Evolutionary conservation across 1,140 invertebrate species (phyloP).

Genomic region (Cydia fagiglandana): DNA sequence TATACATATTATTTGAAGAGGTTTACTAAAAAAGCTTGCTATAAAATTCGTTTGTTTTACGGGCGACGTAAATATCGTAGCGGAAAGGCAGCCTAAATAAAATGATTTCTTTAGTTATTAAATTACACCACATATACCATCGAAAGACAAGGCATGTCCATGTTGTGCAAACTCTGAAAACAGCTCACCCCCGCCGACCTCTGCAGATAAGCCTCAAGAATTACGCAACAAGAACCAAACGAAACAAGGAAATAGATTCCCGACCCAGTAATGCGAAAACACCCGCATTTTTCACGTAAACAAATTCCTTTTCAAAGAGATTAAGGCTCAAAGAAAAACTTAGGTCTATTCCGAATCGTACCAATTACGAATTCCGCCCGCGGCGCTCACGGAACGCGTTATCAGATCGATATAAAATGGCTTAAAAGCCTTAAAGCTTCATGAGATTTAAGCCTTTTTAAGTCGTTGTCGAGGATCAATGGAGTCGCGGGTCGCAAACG

Average conservation of each 20-base stretch:
- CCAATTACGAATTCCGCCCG: slow-evolving; percentile 23
- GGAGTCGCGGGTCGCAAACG: background rate
- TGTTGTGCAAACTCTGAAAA: too few relatives aligned
- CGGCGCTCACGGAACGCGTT: slow-evolving; percentile 1
- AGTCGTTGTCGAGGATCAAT: background rate
- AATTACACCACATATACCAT: too few relatives aligned
- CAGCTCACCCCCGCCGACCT: too few relatives aligned
- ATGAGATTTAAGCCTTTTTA: background rate
- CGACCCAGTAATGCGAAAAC: background rate
- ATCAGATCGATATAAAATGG: background rate
- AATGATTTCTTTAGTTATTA: too few relatives aligned
- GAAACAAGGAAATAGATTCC: background rate
- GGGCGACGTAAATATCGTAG: too few relatives aligned
- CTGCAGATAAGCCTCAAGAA: background rate
- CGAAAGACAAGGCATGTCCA: too few relatives aligned
- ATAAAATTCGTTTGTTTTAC: too few relatives aligned
- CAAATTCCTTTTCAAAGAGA: slow-evolving; percentile 26
- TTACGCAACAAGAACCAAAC: background rate
- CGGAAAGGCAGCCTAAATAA: too few relatives aligned
- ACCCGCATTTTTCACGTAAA: slow-evolving; percentile 6
- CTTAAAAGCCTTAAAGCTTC: background rate
- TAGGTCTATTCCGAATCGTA: background rate
- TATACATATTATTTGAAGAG: too few relatives aligned
- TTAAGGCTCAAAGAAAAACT: slow-evolving; percentile 16
- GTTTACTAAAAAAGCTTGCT: too few relatives aligned